Conservation (phyloP, 1,140 invertebrate genomes). For the Anagrus nilaparvatae region DNA sequence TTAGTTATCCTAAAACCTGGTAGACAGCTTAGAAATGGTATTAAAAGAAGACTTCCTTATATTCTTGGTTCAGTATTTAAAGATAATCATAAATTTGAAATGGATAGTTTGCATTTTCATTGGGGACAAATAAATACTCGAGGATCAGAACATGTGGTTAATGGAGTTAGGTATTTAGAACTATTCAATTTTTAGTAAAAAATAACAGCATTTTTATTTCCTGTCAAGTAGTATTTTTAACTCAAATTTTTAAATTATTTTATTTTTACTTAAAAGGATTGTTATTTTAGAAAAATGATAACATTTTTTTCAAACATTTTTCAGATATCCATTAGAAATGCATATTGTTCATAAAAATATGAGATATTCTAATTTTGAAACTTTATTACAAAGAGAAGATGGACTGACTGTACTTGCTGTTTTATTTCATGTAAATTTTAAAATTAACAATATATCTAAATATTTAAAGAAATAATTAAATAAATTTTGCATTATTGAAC, state of each 20-base stretch:
- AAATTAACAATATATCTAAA: not conserved
- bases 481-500: no score
- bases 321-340: constrained; percentile 58
- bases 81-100: constrained; percentile 47
- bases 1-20: not conserved
- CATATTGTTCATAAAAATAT: constrained; percentile 63
- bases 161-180: constrained; percentile 56
- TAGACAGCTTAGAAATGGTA: not conserved
- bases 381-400: constrained; percentile 53
- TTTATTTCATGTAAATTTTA: constrained; percentile 45
- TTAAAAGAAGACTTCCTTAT: constrained; percentile 42
- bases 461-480: no score
- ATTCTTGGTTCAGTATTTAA: constrained; percentile 52
- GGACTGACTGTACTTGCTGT: constrained; percentile 56
- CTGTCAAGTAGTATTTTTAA: no score
- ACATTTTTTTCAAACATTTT: no score
- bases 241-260: no score
- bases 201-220: no score
- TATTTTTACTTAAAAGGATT: no score
- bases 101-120: constrained; percentile 59
- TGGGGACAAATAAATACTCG: constrained; percentile 62
- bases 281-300: not conserved
- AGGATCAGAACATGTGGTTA: constrained; percentile 57
- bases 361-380: constrained; percentile 48
- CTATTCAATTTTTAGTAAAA: no score